Base-by-base conservation (phyloP, 2,797 vertebrate genomes). In the Xenentodon cancila region DNA sequence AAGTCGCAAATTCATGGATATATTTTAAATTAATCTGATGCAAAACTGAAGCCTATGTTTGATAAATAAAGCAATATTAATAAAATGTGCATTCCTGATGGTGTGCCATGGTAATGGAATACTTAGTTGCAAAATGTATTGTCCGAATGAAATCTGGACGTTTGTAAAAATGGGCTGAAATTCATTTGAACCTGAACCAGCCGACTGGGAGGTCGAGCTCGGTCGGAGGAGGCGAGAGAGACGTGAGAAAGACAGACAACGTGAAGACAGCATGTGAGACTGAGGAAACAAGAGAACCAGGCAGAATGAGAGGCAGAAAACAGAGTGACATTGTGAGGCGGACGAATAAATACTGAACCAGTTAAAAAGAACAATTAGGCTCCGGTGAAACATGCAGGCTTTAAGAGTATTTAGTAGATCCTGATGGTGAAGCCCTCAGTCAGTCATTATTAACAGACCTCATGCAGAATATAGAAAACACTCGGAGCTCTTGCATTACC, bases 401-500 rank as follows among this genome's bases (percentile, higher is more conserved):
- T 87, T 73, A 64, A 47, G 57, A 55, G 68, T 56, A 64, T 79
- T 83, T 37, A 75, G 76, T 58, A 30, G 64, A 69, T 86, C 81
- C 65, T 74, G 76, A 75, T 71, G 78, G 54, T 78, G n/a, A 67
- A 60, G 70, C 57, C 56, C 57, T 81, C 73, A 73, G 67, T 87
- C 71, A 79, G 69, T 86, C 77, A 71, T 71, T 76, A 82, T 89
- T 86, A 90, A 84, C 71, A 77, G 76, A 46, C 51, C 46, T 81
- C 61, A 71, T 73, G 50, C 61, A 77, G 77, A 81, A 86, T 77
- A 5, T 77, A 40, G 68, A 76, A 88, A 81, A 66, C 87, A 91
- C 87, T 85, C 88, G 87, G 81, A 88, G 82, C 56, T 71, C 63
- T 80, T 84, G 73, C 37, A 69, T 85, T 68, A 70, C 79, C 68